phyloP scores from a whole-genome alignment of 30 jellyfish, hydroid and myxozoan genomes.

The Chrysaora quinquecirrha region DNA sequence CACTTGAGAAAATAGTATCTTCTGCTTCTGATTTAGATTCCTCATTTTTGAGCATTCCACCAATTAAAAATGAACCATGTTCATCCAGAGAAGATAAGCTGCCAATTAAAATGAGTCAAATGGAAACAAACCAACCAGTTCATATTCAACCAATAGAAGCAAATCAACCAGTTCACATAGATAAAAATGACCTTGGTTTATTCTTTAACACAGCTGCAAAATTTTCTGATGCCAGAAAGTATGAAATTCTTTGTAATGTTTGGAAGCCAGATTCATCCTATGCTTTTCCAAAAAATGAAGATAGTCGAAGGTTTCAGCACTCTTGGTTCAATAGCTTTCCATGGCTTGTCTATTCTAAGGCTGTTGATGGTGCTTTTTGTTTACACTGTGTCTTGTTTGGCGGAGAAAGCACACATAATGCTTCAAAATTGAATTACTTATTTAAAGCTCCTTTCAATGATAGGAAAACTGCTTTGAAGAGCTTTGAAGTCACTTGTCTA shows the following conservation, averaged over 20 bases:
- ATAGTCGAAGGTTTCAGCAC: no score
- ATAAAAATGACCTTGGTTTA: neutral
- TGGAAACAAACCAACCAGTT: neutral
- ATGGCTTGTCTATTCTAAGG: no score
- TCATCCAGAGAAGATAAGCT: neutral
- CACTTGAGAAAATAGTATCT: neutral
- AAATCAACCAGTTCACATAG: neutral
- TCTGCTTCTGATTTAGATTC: neutral
- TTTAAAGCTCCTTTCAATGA: neutral
- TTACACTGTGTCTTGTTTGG: no score
- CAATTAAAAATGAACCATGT: neutral
- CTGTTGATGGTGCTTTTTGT: no score
- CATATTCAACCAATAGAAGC: neutral
- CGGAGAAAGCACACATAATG: slow-evolving; percentile 17
- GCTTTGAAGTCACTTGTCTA: neutral
- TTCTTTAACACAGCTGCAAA: neutral
- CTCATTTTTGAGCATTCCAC: neutral
- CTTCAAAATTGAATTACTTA: neutral
- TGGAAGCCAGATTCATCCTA: slow-evolving; percentile 6
- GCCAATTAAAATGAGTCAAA: no score
- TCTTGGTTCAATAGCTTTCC: no score
- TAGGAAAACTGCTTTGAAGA: no score
- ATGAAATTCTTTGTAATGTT: no score
- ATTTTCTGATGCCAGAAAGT: no score
- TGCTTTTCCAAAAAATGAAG: slow-evolving; percentile 15